Base-by-base conservation (phyloP, 2,113 vertebrate species). In the Semnornis frantzii region DNA sequence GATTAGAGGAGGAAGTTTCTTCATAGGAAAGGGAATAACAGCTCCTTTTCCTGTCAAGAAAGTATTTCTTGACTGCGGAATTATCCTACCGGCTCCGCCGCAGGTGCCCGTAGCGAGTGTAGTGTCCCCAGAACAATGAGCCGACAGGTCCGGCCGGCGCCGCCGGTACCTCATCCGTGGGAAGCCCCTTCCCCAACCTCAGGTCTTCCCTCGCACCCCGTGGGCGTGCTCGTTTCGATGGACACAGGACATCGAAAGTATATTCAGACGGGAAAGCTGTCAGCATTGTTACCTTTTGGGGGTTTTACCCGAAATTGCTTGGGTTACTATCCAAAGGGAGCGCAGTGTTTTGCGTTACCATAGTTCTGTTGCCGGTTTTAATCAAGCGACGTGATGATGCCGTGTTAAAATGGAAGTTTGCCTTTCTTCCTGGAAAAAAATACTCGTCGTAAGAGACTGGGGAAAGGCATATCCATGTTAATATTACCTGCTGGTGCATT, bases 101-200 rank as follows among this genome's bases (percentile, higher is more conserved):
- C 9, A 16, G 48, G 6, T 6, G 27, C 30, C 42, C 28, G 18
- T 4, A 18, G 72, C 34, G n/a, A 58, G 39, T 42, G 71, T 42
- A 9, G 58, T 68, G 79, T 68, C 44, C 79, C 79, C 68, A 42
- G 74, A 94, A 94, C 95, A 95, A 94, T 80, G 79, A 72, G 72
- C 27, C 75, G 94, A 87, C 85, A 80, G 88, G 75, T 64, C 82
- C 82, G 34, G 86, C 92, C 87, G 64, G 69, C 19, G 46, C 73
- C 34, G 48, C 37, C 58, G 50, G 20, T 28, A 12, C n/a, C 27
- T 18, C 37, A 52, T n/a, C 44, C 25, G 18, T 54, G 62, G 58
- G 74, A 44, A 68, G 86, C 80, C 37, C 54, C 68, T 34, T 46
- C 5, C 52, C 28, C 52, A 2, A 74, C n/a, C 57, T 6, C 52